A percentile compares a stretch with the other conserved stretches of the same genome.
phyloP scores from a whole-genome alignment of 2,797 vertebrate genomes.

The Falco concolor region DNA sequence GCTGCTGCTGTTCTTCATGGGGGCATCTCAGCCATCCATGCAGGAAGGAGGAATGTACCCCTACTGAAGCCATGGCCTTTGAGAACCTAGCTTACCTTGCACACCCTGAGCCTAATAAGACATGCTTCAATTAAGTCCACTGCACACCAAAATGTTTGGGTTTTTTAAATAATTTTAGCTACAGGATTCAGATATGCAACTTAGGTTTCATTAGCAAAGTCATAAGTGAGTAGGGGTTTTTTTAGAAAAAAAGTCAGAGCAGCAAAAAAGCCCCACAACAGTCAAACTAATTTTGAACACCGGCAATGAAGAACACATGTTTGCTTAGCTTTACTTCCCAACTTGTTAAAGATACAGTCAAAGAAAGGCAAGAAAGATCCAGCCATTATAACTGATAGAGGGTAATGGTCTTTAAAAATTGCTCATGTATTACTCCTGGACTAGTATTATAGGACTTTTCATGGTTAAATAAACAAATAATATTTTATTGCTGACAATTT shows the following conservation, averaged over 20 bases:
- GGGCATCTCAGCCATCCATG: accelerated
- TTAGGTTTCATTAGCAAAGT: not conserved
- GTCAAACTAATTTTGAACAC: not conserved
- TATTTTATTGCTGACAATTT: conserved; percentile 31
- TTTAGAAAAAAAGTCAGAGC: not conserved
- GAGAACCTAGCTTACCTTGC: not conserved
- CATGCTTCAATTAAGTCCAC: not conserved
- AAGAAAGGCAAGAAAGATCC: not conserved
- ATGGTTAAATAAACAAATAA: conserved; percentile 46
- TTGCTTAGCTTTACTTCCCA: not conserved
- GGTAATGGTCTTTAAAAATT: not conserved
- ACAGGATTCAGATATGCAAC: not conserved
- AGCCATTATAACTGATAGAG: not conserved
- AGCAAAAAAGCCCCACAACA: not conserved
- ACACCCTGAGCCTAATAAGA: not conserved
- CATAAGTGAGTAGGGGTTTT: accelerated
- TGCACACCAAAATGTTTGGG: not conserved
- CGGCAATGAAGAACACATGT: not conserved
- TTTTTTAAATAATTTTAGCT: not conserved
- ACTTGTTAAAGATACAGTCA: not conserved
- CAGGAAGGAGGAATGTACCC: not conserved
- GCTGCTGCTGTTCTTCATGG: not conserved
- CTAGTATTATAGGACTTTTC: not conserved
- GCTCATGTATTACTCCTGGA: not conserved
- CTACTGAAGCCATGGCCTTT: no score